Base-by-base conservation (phyloP, 2,113 vertebrate species). In the Ancistrus triradiatus region DNA sequence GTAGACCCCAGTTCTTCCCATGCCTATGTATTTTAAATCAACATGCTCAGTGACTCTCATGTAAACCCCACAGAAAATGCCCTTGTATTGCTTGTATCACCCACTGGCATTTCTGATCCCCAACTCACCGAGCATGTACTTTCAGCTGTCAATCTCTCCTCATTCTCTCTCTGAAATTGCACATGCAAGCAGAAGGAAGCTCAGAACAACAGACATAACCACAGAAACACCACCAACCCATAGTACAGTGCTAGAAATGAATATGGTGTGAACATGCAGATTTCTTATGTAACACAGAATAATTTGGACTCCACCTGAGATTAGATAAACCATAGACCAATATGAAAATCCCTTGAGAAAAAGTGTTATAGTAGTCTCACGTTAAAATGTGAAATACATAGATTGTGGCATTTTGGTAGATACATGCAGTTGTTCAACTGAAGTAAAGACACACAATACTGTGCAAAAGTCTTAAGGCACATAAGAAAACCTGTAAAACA, bases 81-180 rank as follows among this genome's bases (percentile, higher is more conserved):
- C 46, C 61, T 50, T 69, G 62, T 69, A 47, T 53, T 51, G 17
- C 55, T n/a, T 33, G 53, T 35, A 7, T n/a, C 50, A 37, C 43
- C 21, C 18, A 15, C 61, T 48, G 28, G 56, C 9, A 28, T 62
- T 70, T 64, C 55, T 31, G 27, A 59, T 47, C 49, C 63, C 51
- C 40, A 35, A 79, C 77, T 80, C 68, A 79, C 78, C 77, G 61
- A 75, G 66, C 43, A 66, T 31, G 74, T 56, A 69, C 59, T 74
- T 66, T 80, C 72, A 69, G 65, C 63, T 59, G 77, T 66, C 77
- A 77, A 66, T 68, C 74, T 64, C 19, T 75, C 69, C 40, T 76
- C 74, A 58, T 65, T 53, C 68, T 76, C 78, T 59, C 49, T 80
- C 68, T 77, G 69, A 70, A 82, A 73, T 72, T 58, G 69, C 61